Evolutionary conservation across 2,113 vertebrate species (phyloP), one percentile per base, ranked within the genome.

Genomic region (Promerops cafer): DNA sequence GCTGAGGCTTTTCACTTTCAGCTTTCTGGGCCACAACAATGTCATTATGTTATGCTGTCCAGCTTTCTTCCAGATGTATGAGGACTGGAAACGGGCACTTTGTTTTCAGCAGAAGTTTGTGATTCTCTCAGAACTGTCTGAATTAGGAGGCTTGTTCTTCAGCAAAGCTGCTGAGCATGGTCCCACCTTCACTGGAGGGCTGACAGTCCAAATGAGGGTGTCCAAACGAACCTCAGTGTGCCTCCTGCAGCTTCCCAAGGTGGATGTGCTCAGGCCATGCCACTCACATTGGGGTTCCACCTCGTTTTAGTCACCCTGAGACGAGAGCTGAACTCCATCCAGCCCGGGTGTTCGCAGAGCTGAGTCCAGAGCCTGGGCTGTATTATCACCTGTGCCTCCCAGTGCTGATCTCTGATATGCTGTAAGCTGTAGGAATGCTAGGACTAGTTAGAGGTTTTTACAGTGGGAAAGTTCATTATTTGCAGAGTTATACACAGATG

Each of bases 191-290:
- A 10, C 37, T 45, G 12, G 59, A 76, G 30, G 1, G 7, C 11
- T 42, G 44, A 16, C 12, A 14, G 16, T 26, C 45, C 47, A 39
- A 7, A 20, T 16, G 33, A 50, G 72, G 30, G 8, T 1, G 39
- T 16, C 28, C 40, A 35, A 11, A 23, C 16, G 35, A 52, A 45
- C 11, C 30, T 63, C 31, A 52, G 16, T 1, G 31, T 1, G 22
- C 30, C 37, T 23, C 31, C 19, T 6, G 13, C 11, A 42, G 6
- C 8, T 81, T 70, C 37, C n/a, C 30, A 26, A 24, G 26, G 26
- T 37, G 19, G 7, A 47, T 0, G 0, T n/a, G 49, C 44, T 71
- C 16, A 37, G 76, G 40, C 33, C 33, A 8, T 6, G 5, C 6
- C 16, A 4, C 45, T 10, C 6, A 21, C 8, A 28, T 53, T 9